These are phyloP conservation scores for Nibea albiflora DNA, from an alignment of 2,113 vertebrate genomes.

Conservation along the genomic window DNA sequence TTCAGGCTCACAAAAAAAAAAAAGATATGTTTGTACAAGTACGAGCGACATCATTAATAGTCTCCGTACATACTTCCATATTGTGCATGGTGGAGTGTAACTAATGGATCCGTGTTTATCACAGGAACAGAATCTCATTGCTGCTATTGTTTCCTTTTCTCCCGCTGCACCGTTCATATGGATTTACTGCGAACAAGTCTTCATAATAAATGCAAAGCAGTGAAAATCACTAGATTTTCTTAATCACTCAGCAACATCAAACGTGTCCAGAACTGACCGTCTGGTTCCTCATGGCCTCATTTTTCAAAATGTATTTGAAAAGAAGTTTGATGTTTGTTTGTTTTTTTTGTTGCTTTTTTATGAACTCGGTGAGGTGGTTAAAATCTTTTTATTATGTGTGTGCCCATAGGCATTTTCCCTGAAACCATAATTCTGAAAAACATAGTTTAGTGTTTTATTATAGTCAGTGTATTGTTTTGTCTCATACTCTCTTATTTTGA, in stretches of 20 bases:
- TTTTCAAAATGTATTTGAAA: conserved; percentile 8
- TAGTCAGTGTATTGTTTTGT: conserved; percentile 2
- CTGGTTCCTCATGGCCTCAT: background rate
- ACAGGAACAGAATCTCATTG: conserved; percentile 24
- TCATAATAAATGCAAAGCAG: conserved; percentile 45
- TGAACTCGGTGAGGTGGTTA: background rate
- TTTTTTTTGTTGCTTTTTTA: background rate
- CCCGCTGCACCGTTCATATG: conserved; percentile 9
- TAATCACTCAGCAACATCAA: conserved; percentile 2
- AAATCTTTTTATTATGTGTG: background rate
- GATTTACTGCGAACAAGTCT: conserved; percentile 28
- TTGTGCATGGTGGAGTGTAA: background rate
- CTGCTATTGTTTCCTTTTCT: conserved; percentile 22
- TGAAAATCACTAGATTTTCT: background rate
- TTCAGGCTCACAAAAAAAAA: background rate
- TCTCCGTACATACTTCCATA: conserved; percentile 9
- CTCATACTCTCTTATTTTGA: conserved; percentile 23
- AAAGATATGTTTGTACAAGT: background rate
- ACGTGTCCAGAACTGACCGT: background rate
- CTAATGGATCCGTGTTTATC: conserved; percentile 13
- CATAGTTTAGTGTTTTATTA: background rate
- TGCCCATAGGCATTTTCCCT: conserved; percentile 9
- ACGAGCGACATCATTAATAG: background rate
- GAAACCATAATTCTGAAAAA: conserved; percentile 3
- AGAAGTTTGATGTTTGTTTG: background rate